Conservation (phyloP, 2,888 invertebrate genomes). For the Ennomos erosarius region DNA sequence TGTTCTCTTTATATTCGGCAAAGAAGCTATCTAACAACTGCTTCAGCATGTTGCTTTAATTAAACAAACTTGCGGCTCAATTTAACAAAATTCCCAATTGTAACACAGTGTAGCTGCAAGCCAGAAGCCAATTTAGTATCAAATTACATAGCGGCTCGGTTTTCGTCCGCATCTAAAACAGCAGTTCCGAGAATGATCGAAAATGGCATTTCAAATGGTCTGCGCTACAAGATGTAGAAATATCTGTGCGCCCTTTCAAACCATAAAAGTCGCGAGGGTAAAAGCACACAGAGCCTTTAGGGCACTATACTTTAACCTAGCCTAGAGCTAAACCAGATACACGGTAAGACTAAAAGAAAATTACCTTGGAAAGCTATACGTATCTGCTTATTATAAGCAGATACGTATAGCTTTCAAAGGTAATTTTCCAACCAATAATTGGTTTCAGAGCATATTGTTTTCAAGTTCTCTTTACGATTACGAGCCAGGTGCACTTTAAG, state of each 20-base stretch:
- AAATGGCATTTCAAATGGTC: constrained; percentile 23
- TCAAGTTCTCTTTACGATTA: not conserved
- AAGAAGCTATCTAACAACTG: too few relatives aligned
- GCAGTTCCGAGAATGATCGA: constrained; percentile 22
- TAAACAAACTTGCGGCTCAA: not conserved
- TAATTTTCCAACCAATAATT: too few relatives aligned
- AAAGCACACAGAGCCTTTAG: not conserved
- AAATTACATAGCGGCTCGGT: constrained; percentile 18
- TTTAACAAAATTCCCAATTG: constrained; percentile 11
- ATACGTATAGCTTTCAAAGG: too few relatives aligned
- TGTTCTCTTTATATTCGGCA: too few relatives aligned
- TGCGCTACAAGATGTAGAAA: constrained; percentile 11
- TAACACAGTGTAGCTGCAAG: constrained; percentile 12
- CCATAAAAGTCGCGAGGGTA: constrained; percentile 1
- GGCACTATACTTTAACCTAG: too few relatives aligned
- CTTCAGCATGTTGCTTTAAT: too few relatives aligned
- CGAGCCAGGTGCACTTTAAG: constrained; percentile 1
- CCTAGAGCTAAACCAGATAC: too few relatives aligned
- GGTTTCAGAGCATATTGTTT: not conserved
- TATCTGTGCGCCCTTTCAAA: constrained; percentile 9
- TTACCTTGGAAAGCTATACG: too few relatives aligned
- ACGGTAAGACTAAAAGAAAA: too few relatives aligned
- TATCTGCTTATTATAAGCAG: too few relatives aligned
- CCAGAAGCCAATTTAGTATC: constrained; percentile 23
- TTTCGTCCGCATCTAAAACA: constrained; percentile 22